Conservation (phyloP, 2,888 invertebrate species). For the Eumacrocentrus americanus region DNA sequence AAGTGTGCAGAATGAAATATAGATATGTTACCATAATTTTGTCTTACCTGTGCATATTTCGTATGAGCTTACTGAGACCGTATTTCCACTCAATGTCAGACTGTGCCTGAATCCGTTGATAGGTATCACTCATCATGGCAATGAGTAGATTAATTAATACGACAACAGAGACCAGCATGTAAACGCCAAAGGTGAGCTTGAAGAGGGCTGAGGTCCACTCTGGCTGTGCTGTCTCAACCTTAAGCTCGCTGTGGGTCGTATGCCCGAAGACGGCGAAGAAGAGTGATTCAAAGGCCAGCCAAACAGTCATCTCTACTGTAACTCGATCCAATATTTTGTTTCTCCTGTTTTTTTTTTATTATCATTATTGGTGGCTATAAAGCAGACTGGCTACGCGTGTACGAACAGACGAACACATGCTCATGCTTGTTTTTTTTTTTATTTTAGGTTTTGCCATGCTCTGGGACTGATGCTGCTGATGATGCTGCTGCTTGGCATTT, state of each 20-base stretch:
- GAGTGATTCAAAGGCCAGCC: conserved; percentile 94
- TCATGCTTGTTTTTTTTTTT: conserved; percentile 47
- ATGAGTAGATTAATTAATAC: conserved; percentile 98
- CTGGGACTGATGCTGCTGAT: not conserved
- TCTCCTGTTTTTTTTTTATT: conserved; percentile 34
- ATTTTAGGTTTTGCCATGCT: not conserved
- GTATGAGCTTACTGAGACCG: conserved; percentile 76
- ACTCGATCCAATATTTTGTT: conserved; percentile 45
- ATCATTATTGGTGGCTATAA: conserved; percentile 28
- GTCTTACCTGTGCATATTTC: conserved; percentile 73
- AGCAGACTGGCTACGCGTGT: conserved; percentile 40
- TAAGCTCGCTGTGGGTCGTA: conserved; percentile 84
- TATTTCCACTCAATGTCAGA: conserved; percentile 84
- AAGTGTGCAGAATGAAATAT: not conserved
- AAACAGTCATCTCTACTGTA: conserved; percentile 83
- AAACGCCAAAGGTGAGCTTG: conserved; percentile 93
- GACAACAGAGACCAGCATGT: conserved; percentile 97
- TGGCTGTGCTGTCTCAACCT: conserved; percentile 76
- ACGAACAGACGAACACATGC: conserved; percentile 56
- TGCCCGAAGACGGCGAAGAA: conserved; percentile 98
- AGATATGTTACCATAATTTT: too few species aligned
- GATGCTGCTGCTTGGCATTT: too few species aligned
- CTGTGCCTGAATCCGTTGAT: conserved; percentile 96
- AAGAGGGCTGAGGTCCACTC: conserved; percentile 85
- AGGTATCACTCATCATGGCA: conserved; percentile 99